These are phyloP conservation scores for Chascanopsetta lugubris DNA, from an alignment of 2,113 vertebrate genomes.

Conservation along the genomic window DNA sequence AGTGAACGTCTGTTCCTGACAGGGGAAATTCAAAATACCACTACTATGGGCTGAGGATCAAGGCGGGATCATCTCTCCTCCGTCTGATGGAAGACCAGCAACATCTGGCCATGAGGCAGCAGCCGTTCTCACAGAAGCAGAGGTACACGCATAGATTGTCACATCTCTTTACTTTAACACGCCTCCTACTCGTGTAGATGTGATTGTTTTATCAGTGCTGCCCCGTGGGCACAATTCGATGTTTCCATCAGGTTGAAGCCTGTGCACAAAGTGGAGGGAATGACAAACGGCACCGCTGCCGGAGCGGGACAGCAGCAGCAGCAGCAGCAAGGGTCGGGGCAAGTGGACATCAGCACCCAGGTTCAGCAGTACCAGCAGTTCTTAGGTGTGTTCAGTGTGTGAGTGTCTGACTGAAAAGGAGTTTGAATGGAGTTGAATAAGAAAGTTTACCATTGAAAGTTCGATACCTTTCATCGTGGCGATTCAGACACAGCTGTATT, in stretches of 20 bases:
- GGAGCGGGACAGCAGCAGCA: conserved; percentile 83
- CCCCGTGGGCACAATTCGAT: not conserved
- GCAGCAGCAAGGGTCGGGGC: conserved; percentile 80
- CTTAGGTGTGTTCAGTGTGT: conserved; percentile 80
- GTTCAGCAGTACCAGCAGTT: conserved; percentile 97
- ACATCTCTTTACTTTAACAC: conserved; percentile 1
- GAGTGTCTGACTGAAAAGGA: not conserved
- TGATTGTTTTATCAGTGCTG: not conserved
- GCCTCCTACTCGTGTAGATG: conserved; percentile 2
- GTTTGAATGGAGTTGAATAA: too few relatives aligned
- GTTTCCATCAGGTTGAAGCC: conserved; percentile 85
- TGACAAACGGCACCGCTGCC: conserved; percentile 89
- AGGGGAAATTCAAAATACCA: conserved; percentile 96
- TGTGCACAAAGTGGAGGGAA: conserved; percentile 92
- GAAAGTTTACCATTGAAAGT: too few relatives aligned
- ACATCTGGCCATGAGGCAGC: conserved; percentile 93
- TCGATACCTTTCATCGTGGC: too few relatives aligned
- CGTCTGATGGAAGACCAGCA: conserved; percentile 94
- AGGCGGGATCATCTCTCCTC: conserved; percentile 90
- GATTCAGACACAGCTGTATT: too few relatives aligned
- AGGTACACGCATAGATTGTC: conserved; percentile 75
- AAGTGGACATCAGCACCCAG: conserved; percentile 92
- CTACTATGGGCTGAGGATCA: conserved; percentile 94
- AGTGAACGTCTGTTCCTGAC: conserved; percentile 16
- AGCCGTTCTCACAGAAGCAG: conserved; percentile 95